Percentiles rank a stretch among this genome's conserved stretches.
Evolutionary conservation across 2,113 vertebrate species (phyloP).

Genomic region (Planiliza haematocheilus): DNA sequence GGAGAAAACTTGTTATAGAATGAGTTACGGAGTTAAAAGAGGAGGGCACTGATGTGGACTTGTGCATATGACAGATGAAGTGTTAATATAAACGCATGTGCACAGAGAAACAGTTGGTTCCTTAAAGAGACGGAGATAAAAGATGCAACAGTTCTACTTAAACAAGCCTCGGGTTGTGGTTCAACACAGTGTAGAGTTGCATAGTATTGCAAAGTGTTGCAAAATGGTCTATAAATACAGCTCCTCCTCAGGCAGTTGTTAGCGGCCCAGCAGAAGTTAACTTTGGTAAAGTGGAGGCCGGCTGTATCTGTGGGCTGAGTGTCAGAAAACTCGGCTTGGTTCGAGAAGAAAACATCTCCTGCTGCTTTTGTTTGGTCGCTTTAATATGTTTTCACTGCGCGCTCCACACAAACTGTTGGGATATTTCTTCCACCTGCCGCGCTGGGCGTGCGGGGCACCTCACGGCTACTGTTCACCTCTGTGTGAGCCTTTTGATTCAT

Average conservation of each 20-base stretch:
- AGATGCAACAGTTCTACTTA: constrained; percentile 15
- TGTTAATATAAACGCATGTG: not conserved
- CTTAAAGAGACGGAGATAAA: constrained; percentile 25
- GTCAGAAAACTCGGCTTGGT: constrained; percentile 20
- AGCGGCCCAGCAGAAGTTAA: constrained; percentile 39
- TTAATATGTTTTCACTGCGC: constrained; percentile 31
- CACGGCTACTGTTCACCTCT: constrained; percentile 24
- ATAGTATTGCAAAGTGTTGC: constrained; percentile 59
- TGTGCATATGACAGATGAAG: constrained; percentile 7
- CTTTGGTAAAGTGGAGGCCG: constrained; percentile 37
- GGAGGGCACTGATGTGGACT: not conserved
- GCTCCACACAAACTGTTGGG: constrained; percentile 10
- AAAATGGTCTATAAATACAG: constrained; percentile 57
- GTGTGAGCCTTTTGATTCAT: constrained; percentile 40
- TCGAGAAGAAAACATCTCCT: constrained; percentile 13
- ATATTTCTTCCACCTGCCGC: constrained; percentile 38
- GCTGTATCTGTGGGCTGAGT: constrained; percentile 42
- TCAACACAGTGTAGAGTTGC: constrained; percentile 40
- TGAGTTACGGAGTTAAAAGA: not conserved
- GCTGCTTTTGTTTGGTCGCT: constrained; percentile 42
- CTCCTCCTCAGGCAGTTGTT: constrained; percentile 37
- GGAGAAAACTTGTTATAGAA: not conserved
- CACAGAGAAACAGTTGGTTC: constrained; percentile 24
- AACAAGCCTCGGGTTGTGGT: constrained; percentile 17
- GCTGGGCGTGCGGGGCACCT: constrained; percentile 16